Base-by-base conservation (phyloP, 1,140 invertebrate species). In the Brachionus sp. region DNA sequence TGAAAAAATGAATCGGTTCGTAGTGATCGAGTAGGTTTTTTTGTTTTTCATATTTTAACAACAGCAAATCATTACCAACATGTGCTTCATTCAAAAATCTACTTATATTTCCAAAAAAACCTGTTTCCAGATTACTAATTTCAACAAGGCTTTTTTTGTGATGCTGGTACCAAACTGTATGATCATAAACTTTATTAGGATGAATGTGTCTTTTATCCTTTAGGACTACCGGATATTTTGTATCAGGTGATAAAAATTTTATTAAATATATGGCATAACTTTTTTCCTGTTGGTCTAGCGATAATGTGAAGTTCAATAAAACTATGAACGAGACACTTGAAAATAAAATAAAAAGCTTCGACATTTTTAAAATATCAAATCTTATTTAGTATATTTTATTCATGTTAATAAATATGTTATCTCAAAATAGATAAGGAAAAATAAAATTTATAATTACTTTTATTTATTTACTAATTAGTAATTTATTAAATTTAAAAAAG, bases 231-330 rank as follows among this genome's bases (percentile, higher is more conserved):
- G 70, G 70, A 33, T 75, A 75, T 5, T 13, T 13, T 12, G 70
- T 75, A 3, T 75, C 70, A 9, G 70, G 39, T 33, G 70, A 75
- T 46, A 75, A 25, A 75, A 75, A 46, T 75, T 75, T 75, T 12
- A 75, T 13, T 2, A 75, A 25, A 75, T 75, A 75, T 10, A 9
- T 39, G 23, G 46, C 23, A 25, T 44, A n/a, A 75, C 46, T 39
- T n/a, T 23, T 35, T 16, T 25, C 1, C 23, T 46, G 16, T 35
- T 46, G 7, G 12, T 75, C 39, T 7, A 29, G 29, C 29, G 10
- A 73, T 42, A 39, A 12, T 1, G 16, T 12, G 2, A 7, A 62
- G 19, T 73, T 73, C 2, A 23, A 12, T 19, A 42, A 42, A 6
- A 9, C 19, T 9, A 25, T 57, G 50, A 19, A 57, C 19, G 16